Evolutionary conservation across 2,888 invertebrate species (phyloP), one percentile per base, ranked within the genome.

Genomic region (Euclidia mi): DNA sequence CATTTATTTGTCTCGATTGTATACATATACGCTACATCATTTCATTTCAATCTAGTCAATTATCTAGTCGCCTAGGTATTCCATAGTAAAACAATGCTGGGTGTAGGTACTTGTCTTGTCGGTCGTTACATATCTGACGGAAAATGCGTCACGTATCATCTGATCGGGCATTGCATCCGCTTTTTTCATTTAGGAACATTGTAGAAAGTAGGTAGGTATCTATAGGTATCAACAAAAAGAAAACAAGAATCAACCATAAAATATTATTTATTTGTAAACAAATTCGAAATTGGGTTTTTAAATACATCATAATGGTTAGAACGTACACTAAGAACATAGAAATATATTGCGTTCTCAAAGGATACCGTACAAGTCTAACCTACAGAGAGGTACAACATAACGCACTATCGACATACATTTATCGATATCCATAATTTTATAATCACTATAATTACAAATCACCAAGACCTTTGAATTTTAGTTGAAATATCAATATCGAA

Each of bases 261-360:
- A 91, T 90, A 90, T 82, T 65, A n/a, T 90, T 90, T 89, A 88
- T 88, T 88, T 69, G 84, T 74, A 87, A 89, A 87, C 78, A 85
- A 88, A 84, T 79, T 78, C 80, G 71, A 81, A 81, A 79, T 73
- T 65, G 77, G 76, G 71, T 79, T 73, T 76, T 75, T 42, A 62
- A 67, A 60, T 62, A 55, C 35, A 58, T 53, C 10, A 42, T 56
- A 59, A 70, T 42, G 48, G 55, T 62, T 55, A 51, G 50, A 65
- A 61, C 59, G 42, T 62, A 66, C 45, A 42, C 12, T 65, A 67
- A 51, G 53, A 60, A 74, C 53, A 62, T 73, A 73, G 47, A 77
- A 76, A 70, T 71, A 76, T 62, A 62, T 38, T 41, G 44, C 41
- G 32, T 42, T 64, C 49, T 47, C 40, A 66, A 62, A 70, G 44